Percentiles rank a stretch among this genome's conserved stretches.
phyloP scores from a whole-genome alignment of 2,797 vertebrate species.

The Buphagus erythrorhynchus region DNA sequence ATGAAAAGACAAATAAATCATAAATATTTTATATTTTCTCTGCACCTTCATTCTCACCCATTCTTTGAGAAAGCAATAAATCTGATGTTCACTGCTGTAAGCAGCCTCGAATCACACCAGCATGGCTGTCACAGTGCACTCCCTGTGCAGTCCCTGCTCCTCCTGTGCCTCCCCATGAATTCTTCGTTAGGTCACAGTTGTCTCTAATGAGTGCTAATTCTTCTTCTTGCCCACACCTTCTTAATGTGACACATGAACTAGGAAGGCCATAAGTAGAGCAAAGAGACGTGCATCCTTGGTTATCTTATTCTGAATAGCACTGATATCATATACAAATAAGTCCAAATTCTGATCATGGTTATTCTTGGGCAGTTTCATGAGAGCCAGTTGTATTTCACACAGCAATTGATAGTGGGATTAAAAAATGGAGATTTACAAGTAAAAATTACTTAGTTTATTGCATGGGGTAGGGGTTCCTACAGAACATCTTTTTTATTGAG shows the following conservation, averaged over 20 bases:
- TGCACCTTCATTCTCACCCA: not conserved
- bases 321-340: not conserved
- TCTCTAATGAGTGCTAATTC: not conserved
- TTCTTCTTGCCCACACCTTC: not conserved
- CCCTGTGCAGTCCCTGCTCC: not conserved
- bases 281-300: not conserved
- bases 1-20: constrained; percentile 8
- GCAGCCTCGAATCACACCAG: not conserved
- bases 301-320: not conserved
- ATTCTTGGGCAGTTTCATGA: not conserved
- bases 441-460: not conserved
- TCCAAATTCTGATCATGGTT: not conserved
- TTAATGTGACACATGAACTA: not conserved
- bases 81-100: not conserved
- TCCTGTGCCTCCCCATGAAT: not conserved
- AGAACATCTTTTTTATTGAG: not conserved
- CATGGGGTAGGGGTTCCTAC: not conserved
- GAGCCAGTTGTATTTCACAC: not conserved
- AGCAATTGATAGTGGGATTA: not conserved
- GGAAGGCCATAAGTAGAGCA: not conserved
- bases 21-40: not conserved
- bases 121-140: not conserved
- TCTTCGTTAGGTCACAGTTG: not conserved
- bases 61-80: not conserved
- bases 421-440: not conserved